phyloP scores from a whole-genome alignment of 37 sponge, comb jelly and placozoan genomes.

The Diacarnus erythraeanus region DNA sequence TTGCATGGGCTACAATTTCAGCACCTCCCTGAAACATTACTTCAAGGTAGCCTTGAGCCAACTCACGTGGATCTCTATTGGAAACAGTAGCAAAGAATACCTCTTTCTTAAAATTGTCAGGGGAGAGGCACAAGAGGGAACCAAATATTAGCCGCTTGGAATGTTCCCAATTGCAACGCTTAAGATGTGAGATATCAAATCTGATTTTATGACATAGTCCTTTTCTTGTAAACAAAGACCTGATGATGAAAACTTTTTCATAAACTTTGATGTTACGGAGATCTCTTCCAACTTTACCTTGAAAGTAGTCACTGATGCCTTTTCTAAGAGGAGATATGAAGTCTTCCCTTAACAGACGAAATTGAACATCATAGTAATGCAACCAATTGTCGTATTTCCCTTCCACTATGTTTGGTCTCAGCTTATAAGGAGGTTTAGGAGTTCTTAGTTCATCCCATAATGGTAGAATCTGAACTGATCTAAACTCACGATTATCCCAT shows the following conservation, averaged over 20 bases:
- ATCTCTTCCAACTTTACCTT: conserved; percentile 21
- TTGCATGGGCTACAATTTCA: not conserved
- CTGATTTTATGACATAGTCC: conserved; percentile 65
- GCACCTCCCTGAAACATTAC: conserved; percentile 48
- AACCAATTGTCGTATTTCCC: conserved; percentile 69
- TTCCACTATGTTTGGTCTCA: conserved; percentile 56
- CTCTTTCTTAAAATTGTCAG: conserved; percentile 27
- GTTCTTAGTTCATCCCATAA: conserved; percentile 41
- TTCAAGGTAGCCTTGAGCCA: conserved; percentile 43
- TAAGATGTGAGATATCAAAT: conserved; percentile 50
- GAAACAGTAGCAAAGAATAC: conserved; percentile 76
- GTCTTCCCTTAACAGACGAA: conserved; percentile 86
- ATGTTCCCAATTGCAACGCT: conserved; percentile 63
- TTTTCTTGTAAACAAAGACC: conserved; percentile 26
- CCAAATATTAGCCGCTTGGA: conserved; percentile 79
- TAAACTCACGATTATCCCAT: conserved; percentile 58
- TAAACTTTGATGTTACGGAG: conserved; percentile 69
- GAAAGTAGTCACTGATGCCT: conserved; percentile 61
- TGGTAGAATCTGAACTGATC: conserved; percentile 47
- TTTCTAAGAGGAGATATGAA: conserved; percentile 82
- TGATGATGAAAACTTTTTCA: conserved; percentile 36
- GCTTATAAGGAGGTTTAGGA: conserved; percentile 15
- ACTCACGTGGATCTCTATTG: conserved; percentile 55
- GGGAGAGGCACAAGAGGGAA: conserved; percentile 80
- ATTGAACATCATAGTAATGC: conserved; percentile 86